Evolutionary conservation across 2,888 invertebrate genomes (phyloP).

Genomic region (Cylloceria caligata): DNA sequence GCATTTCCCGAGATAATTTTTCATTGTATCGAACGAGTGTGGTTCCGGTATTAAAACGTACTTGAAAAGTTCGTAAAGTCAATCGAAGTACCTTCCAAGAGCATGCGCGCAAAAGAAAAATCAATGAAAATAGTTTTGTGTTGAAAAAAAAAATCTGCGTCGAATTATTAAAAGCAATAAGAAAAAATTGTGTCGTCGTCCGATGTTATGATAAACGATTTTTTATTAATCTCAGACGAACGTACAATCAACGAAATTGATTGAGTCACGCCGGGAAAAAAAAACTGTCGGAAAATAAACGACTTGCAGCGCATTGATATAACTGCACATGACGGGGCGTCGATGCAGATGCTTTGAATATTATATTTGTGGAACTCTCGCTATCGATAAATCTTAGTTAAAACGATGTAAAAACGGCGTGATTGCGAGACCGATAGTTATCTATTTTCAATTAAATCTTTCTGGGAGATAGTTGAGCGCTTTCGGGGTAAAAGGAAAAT

Average conservation of each 20-base stretch:
- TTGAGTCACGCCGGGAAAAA: neutral
- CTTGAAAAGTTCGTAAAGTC: neutral
- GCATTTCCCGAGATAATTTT: constrained; percentile 7
- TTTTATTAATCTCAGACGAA: neutral
- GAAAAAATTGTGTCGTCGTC: neutral
- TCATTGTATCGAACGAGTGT: neutral
- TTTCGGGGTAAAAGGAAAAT: neutral
- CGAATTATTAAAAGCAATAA: neutral
- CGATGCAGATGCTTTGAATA: neutral
- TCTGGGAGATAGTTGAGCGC: neutral
- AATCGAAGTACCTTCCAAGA: neutral
- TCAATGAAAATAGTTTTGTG: neutral
- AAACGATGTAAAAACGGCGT: neutral
- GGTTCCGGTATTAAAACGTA: neutral
- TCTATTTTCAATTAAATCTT: neutral
- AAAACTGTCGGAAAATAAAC: neutral
- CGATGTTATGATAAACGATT: neutral
- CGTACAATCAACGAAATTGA: neutral
- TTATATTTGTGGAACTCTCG: neutral
- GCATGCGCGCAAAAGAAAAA: neutral
- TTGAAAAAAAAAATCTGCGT: neutral
- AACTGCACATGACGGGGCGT: neutral
- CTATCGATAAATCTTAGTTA: neutral
- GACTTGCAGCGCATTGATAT: neutral
- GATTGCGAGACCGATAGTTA: neutral